Evolutionary conservation across 2,888 invertebrate genomes (phyloP), one percentile per base, ranked within the genome.

Genomic region (Drosophila mettleri): DNA sequence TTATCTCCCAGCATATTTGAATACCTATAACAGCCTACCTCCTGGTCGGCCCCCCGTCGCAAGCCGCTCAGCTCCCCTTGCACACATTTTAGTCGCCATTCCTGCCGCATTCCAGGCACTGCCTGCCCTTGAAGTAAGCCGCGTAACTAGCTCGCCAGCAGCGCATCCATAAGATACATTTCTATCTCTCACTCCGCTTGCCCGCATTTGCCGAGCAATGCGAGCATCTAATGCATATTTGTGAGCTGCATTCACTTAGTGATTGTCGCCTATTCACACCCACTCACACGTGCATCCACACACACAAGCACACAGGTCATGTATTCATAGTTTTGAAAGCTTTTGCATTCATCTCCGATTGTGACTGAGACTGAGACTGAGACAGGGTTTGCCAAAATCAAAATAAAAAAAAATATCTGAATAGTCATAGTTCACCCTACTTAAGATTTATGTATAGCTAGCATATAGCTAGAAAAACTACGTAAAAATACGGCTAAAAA

Each of bases 1-100:
- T 70, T 70, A 70, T 71, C 72, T 66, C 33, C 46, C 22, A 55
- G 62, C 72, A 70, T 73, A 73, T 73, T 74, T 73, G 73, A 75
- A 74, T 73, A 73, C 63, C 75, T 69, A 73, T 62, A 68, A 74
- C 62, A 58, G 36, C 24, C 22, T 24, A 14, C 14, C 16, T 2
- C 20, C 14, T 22, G 39, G 6, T 22, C n/a, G 10, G 16, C 7
- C 14, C 36, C 7, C 2, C 7, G 0, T 12, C 10, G n/a, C n/a
- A n/a, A n/a, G n/a, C 7, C 0, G 0, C 3, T 24, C 2, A 0
- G 7, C n/a, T 9, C 33, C 9, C 52, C 18, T 31, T 5, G 9
- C 10, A 14, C 27, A 12, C 34, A 53, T 38, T 22, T 14, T 0
- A 20, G 31, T 18, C 18, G 38, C 9, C 43, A 22, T 31, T 20